Evolutionary conservation across 2,888 invertebrate genomes (phyloP).

Genomic region (Cryptosula pallasiana): DNA sequence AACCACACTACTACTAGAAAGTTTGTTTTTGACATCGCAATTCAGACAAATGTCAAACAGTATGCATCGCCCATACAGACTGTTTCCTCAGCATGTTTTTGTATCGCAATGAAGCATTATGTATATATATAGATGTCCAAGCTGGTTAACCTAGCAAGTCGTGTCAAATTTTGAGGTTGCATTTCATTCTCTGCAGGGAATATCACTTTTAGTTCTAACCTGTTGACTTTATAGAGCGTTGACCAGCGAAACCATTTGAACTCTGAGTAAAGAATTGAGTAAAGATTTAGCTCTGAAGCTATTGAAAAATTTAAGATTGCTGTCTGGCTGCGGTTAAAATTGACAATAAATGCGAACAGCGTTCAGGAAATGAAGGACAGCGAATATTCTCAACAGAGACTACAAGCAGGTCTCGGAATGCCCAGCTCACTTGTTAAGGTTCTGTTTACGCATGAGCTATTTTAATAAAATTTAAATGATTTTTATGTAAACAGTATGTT

Average conservation of each 20-base stretch:
- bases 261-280: too few species aligned
- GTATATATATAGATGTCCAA: neutral
- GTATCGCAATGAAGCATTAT: too few species aligned
- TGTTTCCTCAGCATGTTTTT: too few species aligned
- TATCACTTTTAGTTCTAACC: too few species aligned
- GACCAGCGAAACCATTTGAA: neutral
- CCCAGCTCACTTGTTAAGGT: too few species aligned
- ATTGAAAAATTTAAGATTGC: too few species aligned
- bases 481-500: neutral
- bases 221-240: neutral
- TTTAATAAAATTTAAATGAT: neutral
- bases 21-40: neutral
- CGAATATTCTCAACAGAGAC: neutral
- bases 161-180: neutral
- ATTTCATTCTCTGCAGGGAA: too few species aligned
- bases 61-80: neutral
- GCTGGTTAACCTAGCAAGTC: neutral
- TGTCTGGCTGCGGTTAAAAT: too few species aligned
- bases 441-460: neutral
- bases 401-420: too few species aligned
- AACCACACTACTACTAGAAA: too few species aligned
- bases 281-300: too few species aligned
- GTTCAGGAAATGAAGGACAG: neutral
- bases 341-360: neutral
- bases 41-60: neutral